A percentile compares a stretch with the other conserved stretches of the same genome.
Conservation (phyloP, 2,797 vertebrate genomes). For the Clarias platycephalus region DNA sequence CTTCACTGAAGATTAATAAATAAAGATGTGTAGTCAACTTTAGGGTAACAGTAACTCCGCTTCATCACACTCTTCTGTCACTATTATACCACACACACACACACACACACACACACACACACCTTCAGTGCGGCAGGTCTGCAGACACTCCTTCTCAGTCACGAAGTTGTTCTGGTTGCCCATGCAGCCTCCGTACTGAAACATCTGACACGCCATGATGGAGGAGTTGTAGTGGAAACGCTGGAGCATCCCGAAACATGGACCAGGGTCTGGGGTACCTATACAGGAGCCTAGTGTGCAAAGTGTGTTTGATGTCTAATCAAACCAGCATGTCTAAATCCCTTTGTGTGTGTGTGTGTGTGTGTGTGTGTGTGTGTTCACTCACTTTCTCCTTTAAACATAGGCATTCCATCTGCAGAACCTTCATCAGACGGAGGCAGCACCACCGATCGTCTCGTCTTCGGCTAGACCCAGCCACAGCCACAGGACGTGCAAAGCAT, state of each 20-base stretch:
- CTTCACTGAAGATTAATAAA: too few relatives aligned
- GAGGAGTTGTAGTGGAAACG: slow-evolving; percentile 86
- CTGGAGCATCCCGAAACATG: slow-evolving; percentile 75
- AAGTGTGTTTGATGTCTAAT: neutral
- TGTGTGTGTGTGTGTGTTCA: neutral
- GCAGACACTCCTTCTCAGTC: slow-evolving; percentile 84
- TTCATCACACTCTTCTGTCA: neutral
- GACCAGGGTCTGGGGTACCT: slow-evolving; percentile 70
- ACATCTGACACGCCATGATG: slow-evolving; percentile 83
- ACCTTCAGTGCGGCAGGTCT: slow-evolving; percentile 92
- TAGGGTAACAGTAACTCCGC: neutral
- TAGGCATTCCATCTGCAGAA: slow-evolving; percentile 56
- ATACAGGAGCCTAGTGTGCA: slow-evolving; percentile 78
- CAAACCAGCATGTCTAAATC: neutral
- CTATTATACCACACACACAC: neutral
- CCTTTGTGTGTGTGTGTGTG: neutral
- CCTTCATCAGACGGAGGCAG: slow-evolving; percentile 68
- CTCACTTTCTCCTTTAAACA: slow-evolving; percentile 47
- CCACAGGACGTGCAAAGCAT: neutral
- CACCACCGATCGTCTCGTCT: slow-evolving; percentile 63
- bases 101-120: slow-evolving; percentile 35
- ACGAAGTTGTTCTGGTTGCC: slow-evolving; percentile 90
- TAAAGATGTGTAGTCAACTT: neutral
- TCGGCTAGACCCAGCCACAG: slow-evolving; percentile 52
- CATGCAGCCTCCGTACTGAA: slow-evolving; percentile 85